Base-by-base conservation (phyloP, 2,797 vertebrate genomes). In the Champsocephalus gunnari region DNA sequence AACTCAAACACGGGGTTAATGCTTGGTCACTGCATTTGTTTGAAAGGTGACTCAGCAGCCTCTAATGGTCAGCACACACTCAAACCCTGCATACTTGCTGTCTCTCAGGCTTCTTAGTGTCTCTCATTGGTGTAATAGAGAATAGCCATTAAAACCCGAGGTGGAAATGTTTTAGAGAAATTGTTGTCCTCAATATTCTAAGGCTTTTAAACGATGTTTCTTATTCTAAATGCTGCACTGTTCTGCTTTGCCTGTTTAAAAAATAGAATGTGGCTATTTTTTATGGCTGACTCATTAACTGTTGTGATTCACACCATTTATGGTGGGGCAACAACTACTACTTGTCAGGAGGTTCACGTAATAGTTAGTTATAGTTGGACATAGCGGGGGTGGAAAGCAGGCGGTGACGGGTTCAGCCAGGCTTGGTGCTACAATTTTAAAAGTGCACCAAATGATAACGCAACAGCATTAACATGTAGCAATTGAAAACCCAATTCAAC, bases 31-130 rank as follows among this genome's bases (percentile, higher is more conserved):
- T 75, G 66, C 66, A 32, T 64, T 61, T 51, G 73, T 76, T 79
- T 58, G 49, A 78, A 55, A 65, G 13, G 47, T 81, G 74, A 87
- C 74, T 82, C 69, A 67, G 76, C 72, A 73, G 60, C 66, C 67
- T 67, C 66, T 71, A 66, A 77, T 74, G 63, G 69, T 38, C 51
- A 43, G 50, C 58, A 32, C 24, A 43, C 50, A 58, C 19, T 66
- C 49, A 32, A 19, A 47, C 45, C 17, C 14, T 9, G n/a, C 64
- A 47, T 19, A 19, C 70, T 67, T 13, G 0, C 61, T 8, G 21
- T 32, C 34, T 71, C 12, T 28, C 34, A 0, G 49, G 21, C 72
- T 19, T 53, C 58, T 53, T 38, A 68, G 3, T 55, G n/a, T 49
- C 45, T 66, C 48, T 24, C 2, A 2, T 51, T 58, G 53, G 24